These are phyloP conservation scores for Brachylomia viminalis DNA, from an alignment of 2,888 invertebrate species.

Conservation along the genomic window DNA sequence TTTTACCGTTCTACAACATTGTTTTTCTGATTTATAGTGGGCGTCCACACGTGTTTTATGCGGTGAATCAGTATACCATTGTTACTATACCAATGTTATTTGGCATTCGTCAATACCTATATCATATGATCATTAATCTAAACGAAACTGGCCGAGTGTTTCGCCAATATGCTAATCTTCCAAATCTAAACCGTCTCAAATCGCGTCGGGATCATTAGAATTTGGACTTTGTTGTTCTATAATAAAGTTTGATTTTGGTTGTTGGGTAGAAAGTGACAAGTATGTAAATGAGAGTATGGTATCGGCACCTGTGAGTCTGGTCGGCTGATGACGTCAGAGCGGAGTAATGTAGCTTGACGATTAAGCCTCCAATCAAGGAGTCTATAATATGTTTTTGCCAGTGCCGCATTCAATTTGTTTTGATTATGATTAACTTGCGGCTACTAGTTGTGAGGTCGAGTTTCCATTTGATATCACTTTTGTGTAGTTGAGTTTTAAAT, in stretches of 20 bases:
- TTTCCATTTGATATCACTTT: constrained; percentile 62
- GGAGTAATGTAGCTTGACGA: constrained; percentile 73
- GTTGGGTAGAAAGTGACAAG: constrained; percentile 68
- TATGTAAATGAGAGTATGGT: constrained; percentile 82
- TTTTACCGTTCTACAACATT: constrained; percentile 83
- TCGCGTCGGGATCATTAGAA: constrained; percentile 4
- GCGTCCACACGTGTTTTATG: constrained; percentile 68
- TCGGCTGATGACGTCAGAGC: constrained; percentile 81
- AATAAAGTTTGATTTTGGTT: constrained; percentile 67
- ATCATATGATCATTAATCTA: constrained; percentile 62
- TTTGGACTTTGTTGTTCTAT: constrained; percentile 44
- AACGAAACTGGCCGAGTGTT: constrained; percentile 59
- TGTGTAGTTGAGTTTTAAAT: constrained; percentile 47
- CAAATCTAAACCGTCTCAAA: constrained; percentile 51
- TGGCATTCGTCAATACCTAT: constrained; percentile 54
- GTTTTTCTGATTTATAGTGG: constrained; percentile 73
- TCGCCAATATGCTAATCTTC: constrained; percentile 41
- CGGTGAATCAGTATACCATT: constrained; percentile 64
- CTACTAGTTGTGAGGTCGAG: constrained; percentile 60
- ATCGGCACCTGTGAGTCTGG: constrained; percentile 88
- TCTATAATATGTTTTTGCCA: constrained; percentile 69
- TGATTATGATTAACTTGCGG: constrained; percentile 69
- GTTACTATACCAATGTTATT: constrained; percentile 60
- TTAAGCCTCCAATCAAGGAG: constrained; percentile 73
- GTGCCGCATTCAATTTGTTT: constrained; percentile 73